These are phyloP conservation scores for Dendroctonus ponderosae DNA, from an alignment of 1,140 invertebrate species.

Conservation along the genomic window DNA sequence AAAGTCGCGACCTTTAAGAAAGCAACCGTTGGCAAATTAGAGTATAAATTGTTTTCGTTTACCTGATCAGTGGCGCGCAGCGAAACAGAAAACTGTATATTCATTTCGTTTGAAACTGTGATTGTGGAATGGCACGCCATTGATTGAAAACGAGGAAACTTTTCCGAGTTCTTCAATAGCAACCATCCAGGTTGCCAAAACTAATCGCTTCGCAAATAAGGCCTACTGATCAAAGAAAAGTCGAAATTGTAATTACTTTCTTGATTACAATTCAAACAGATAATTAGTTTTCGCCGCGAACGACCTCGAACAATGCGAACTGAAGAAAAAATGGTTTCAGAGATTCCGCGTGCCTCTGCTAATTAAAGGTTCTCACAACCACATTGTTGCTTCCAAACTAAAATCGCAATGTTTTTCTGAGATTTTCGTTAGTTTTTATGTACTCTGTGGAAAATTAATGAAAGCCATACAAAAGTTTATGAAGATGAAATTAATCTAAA, in stretches of 20 bases:
- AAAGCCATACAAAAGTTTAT: too few relatives aligned
- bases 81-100: background rate
- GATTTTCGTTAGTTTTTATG: too few relatives aligned
- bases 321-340: background rate
- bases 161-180: background rate
- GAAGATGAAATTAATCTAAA: too few relatives aligned
- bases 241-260: constrained; percentile 39
- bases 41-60: constrained; percentile 21
- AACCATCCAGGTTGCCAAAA: constrained; percentile 8
- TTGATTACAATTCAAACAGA: constrained; percentile 36
- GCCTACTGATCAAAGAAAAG: constrained; percentile 37
- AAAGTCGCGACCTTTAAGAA: constrained; percentile 21
- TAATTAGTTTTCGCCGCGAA: constrained; percentile 33
- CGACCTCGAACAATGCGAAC: constrained; percentile 10
- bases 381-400: too few relatives aligned
- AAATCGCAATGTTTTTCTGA: too few relatives aligned
- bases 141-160: background rate
- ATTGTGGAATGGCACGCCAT: background rate
- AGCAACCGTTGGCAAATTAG: constrained; percentile 20
- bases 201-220: constrained; percentile 38
- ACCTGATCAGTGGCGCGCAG: constrained; percentile 3
- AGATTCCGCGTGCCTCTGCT: constrained; percentile 14
- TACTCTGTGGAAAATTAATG: too few relatives aligned
- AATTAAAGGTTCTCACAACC: constrained; percentile 13
- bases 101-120: background rate